Evolutionary conservation across 2,113 vertebrate genomes (phyloP).

Genomic region (Trogon surrucura): DNA sequence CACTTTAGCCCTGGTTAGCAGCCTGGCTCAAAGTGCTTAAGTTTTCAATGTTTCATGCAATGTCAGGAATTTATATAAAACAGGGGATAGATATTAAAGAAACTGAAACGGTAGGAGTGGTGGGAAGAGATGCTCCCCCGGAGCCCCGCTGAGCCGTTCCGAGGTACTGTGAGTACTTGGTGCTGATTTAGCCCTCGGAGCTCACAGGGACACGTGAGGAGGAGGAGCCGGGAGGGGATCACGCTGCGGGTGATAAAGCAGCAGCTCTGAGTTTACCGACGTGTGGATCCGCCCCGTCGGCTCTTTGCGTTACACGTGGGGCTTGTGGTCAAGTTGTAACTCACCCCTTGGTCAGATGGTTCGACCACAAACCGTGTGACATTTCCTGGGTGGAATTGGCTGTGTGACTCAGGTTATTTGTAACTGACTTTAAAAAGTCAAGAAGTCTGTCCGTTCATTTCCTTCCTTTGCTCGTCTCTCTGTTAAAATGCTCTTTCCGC

Average conservation of each 20-base stretch:
- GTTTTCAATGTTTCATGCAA: neutral
- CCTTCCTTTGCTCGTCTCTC: conserved; percentile 17
- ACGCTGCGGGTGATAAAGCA: neutral
- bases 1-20: neutral
- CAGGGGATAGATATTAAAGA: neutral
- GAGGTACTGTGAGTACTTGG: fast-evolving
- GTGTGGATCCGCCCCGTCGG: neutral
- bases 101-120: neutral
- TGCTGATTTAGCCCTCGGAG: neutral
- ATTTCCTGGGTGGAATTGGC: neutral
- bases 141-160: neutral
- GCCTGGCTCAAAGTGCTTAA: neutral
- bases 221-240: neutral
- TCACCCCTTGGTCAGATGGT: neutral
- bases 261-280: fast-evolving
- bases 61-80: neutral
- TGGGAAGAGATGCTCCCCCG: neutral
- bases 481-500: neutral
- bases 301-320: fast-evolving
- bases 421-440: conserved; percentile 47
- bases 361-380: neutral
- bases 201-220: neutral
- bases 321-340: neutral
- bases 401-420: conserved; percentile 33
- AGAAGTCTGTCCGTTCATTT: conserved; percentile 9